phyloP scores from a whole-genome alignment of 2,797 vertebrate species.

The Xenopus petersii region DNA sequence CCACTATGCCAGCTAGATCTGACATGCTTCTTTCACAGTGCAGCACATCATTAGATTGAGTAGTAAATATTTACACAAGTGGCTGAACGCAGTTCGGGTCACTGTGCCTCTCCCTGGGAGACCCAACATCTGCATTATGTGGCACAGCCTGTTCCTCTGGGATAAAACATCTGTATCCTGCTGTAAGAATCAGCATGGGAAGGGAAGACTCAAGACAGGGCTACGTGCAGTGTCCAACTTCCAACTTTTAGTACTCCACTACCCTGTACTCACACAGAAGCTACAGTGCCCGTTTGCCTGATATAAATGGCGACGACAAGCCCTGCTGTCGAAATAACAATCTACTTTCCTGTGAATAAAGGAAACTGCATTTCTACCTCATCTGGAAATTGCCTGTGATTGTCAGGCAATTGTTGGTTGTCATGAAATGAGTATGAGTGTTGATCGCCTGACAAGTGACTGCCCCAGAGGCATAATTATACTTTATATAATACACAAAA shows the following conservation, averaged over 20 bases:
- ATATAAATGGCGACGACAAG: too few species aligned
- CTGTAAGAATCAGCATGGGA: constrained; percentile 27
- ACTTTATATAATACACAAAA: too few species aligned
- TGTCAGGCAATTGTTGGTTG: too few species aligned
- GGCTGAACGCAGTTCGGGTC: constrained; percentile 33
- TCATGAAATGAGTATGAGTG: too few species aligned
- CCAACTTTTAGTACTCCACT: neutral
- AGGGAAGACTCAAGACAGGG: constrained; percentile 12
- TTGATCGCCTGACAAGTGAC: too few species aligned
- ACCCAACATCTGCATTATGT: constrained; percentile 27
- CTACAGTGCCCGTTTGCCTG: too few species aligned
- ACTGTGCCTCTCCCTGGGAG: constrained; percentile 26
- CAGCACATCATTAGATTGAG: constrained; percentile 18
- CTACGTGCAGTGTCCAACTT: constrained; percentile 24
- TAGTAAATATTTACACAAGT: constrained; percentile 43
- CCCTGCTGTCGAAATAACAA: too few species aligned
- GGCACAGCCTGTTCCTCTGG: constrained; percentile 36
- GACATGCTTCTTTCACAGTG: constrained; percentile 13
- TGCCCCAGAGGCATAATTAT: too few species aligned
- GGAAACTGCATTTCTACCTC: too few species aligned
- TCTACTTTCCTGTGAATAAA: too few species aligned
- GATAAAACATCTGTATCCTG: constrained; percentile 42
- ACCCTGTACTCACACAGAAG: too few species aligned
- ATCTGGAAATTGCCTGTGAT: too few species aligned
- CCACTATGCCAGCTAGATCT: constrained; percentile 18